Base-by-base conservation (phyloP, 2,888 invertebrate species). In the Leucophora obtusa region DNA sequence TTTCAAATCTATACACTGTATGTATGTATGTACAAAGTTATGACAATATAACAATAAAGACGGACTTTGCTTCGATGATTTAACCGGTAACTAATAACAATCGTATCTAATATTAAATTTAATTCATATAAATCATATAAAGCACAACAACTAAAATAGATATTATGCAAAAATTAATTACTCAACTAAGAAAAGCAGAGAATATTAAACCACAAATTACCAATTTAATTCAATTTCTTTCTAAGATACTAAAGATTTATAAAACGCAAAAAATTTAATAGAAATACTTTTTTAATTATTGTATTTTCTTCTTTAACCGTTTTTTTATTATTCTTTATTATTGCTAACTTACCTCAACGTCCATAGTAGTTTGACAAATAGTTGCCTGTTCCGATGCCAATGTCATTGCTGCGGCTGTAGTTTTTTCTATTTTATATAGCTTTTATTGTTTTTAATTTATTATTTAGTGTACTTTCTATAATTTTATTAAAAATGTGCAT, bases 261-360 rank as follows among this genome's bases (percentile, higher is more conserved):
- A 35, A 35, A 10, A 35, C 10, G n/a, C n/a, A n/a, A n/a, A n/a
- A n/a, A n/a, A n/a, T n/a, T n/a, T n/a, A n/a, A n/a, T n/a, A n/a
- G n/a, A n/a, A n/a, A n/a, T n/a, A n/a, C n/a, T n/a, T n/a, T 21
- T 21, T 21, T 21, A 21, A 11, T 38, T n/a, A n/a, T n/a, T 38
- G 1, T 38, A 11, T 10, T 11, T 38, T 11, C 1, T 1, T 11
- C 38, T 63, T 58, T 28, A 6, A 28, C 6, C 6, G 6, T 28
- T 6, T 3, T 4, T 28, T 28, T 28, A 28, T 6, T 28, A 6
- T 28, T 28, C 28, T 28, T 28, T 69, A 7, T 65, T 78, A 53
- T 63, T 74, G 51, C 59, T 50, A 17, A 83, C 85, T 83, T 71
- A 86, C 86, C 84, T 84, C 84, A 75, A 84, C 73, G 78, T 84